These are phyloP conservation scores for Stenichneumon culpator DNA, from an alignment of 2,888 invertebrate species.

Conservation along the genomic window DNA sequence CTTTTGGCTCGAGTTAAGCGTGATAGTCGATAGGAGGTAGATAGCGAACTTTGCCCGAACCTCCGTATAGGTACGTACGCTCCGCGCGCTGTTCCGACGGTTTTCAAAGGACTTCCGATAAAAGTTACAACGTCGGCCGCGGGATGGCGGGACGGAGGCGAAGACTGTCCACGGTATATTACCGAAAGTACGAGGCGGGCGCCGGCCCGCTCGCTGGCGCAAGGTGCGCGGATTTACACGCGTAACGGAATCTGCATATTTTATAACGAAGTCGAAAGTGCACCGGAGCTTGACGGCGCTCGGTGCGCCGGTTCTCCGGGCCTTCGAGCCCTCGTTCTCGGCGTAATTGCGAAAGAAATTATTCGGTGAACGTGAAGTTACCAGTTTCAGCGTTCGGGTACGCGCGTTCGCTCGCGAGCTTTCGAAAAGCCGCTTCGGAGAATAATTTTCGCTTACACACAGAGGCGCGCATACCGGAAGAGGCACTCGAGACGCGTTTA, in stretches of 20 bases:
- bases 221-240: conserved; percentile 34
- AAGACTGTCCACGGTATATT: not conserved
- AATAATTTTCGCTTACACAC: conserved; percentile 16
- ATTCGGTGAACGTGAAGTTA: conserved; percentile 42
- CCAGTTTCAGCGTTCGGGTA: conserved; percentile 5
- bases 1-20: conserved; percentile 32
- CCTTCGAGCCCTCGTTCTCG: conserved; percentile 2
- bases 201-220: not conserved
- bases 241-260: conserved; percentile 41
- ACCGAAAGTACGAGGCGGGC: conserved; percentile 7
- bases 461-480: not conserved
- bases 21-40: conserved; percentile 3
- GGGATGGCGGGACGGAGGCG: conserved; percentile 17
- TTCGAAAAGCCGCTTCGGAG: conserved; percentile 32
- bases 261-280: conserved; percentile 18
- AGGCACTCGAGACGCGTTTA: conserved; percentile 32
- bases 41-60: conserved; percentile 30
- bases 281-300: not conserved
- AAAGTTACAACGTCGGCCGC: conserved; percentile 30
- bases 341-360: conserved; percentile 55
- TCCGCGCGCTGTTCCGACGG: conserved; percentile 8
- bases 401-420: conserved; percentile 22
- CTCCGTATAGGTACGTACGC: not conserved
- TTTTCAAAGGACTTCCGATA: conserved; percentile 49
- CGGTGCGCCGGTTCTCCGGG: not conserved